phyloP scores from a whole-genome alignment of 2,888 invertebrate species.

The Drepana falcataria region DNA sequence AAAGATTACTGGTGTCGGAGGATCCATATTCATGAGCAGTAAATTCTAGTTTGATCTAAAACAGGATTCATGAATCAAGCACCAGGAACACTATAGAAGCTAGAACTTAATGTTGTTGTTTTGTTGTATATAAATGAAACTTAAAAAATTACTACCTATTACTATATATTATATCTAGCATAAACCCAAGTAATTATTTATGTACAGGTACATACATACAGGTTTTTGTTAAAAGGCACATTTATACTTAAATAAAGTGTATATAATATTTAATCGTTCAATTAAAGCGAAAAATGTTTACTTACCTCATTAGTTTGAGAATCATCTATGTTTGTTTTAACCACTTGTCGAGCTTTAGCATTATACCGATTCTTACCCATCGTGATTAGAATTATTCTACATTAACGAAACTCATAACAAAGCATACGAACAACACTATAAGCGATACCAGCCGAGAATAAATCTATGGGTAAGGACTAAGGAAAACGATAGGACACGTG shows the following conservation, averaged over 20 bases:
- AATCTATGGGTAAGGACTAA: not conserved
- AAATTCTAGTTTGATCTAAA: conserved; percentile 84
- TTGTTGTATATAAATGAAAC: too few relatives aligned
- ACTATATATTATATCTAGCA: too few relatives aligned
- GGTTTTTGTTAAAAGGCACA: too few relatives aligned
- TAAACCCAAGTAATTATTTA: too few relatives aligned
- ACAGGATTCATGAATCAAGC: conserved; percentile 12
- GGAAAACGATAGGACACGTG: conserved; percentile 24
- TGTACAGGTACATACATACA: too few relatives aligned
- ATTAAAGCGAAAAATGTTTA: not conserved
- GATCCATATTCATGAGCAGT: conserved; percentile 75
- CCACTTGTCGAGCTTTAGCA: conserved; percentile 85
- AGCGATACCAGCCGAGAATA: too few relatives aligned
- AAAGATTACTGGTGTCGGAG: conserved; percentile 85
- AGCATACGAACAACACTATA: too few relatives aligned
- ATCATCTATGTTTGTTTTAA: conserved; percentile 84
- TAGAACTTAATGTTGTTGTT: too few relatives aligned
- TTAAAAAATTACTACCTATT: too few relatives aligned
- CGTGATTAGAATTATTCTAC: conserved; percentile 13
- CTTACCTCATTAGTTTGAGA: conserved; percentile 82
- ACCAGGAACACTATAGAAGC: too few relatives aligned
- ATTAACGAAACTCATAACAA: not conserved
- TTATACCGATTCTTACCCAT: conserved; percentile 88
- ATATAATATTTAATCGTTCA: too few relatives aligned
- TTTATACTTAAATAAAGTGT: too few relatives aligned